Evolutionary conservation across 2,888 invertebrate genomes (phyloP).

Genomic region (Andrena marginata): DNA sequence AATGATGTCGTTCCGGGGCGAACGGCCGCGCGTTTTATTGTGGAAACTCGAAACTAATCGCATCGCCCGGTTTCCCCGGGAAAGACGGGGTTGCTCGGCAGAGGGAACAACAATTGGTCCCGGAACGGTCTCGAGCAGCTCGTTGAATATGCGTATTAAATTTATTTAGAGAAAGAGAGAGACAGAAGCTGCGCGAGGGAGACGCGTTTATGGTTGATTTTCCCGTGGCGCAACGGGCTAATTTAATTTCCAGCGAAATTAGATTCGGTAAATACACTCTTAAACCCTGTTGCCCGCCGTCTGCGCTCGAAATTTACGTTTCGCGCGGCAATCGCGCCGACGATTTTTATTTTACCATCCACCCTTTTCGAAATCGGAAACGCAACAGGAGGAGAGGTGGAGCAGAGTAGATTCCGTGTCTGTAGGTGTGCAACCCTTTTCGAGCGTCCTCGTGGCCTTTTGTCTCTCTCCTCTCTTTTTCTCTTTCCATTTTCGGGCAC

Average conservation of each 20-base stretch:
- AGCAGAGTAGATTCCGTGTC: background rate
- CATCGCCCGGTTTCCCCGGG: conserved; percentile 21
- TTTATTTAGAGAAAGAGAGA: conserved; percentile 27
- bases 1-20: conserved; percentile 25
- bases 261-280: conserved; percentile 48
- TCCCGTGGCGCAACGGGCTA: conserved; percentile 34
- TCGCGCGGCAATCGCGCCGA: background rate
- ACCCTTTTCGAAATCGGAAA: conserved; percentile 6
- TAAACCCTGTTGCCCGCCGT: conserved; percentile 9
- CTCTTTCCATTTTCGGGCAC: conserved; percentile 21
- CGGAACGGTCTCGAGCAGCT: conserved; percentile 15
- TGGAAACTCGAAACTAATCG: conserved; percentile 50
- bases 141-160: conserved; percentile 49
- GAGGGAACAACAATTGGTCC: conserved; percentile 25
- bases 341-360: conserved; percentile 1
- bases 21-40: conserved; percentile 26
- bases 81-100: background rate
- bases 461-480: background rate
- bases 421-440: background rate
- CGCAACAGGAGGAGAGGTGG: background rate
- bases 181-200: background rate
- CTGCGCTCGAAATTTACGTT: conserved; percentile 9
- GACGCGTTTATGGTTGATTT: conserved; percentile 46
- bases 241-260: conserved; percentile 48
- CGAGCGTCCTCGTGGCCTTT: conserved; percentile 22